Evolutionary conservation across 1,140 invertebrate genomes (phyloP), one percentile per base, ranked within the genome.

Genomic region (Bombus polaris): DNA sequence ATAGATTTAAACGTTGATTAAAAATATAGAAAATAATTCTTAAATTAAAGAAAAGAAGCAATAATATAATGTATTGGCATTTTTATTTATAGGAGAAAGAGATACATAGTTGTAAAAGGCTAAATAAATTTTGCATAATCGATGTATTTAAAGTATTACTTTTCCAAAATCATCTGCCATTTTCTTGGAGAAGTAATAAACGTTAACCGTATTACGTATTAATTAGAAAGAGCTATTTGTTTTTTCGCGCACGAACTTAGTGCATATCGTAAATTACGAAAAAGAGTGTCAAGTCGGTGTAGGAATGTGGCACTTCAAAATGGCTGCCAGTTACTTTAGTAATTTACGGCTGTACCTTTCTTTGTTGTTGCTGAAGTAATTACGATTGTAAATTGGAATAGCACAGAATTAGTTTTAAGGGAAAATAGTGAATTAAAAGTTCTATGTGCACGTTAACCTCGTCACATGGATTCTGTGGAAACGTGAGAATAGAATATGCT

Each of bases 231-330:
- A 73, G 9, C 47, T 53, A 80, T 88, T 83, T 70, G 47, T 83
- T 88, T 88, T 83, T 86, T 72, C 70, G 53, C 68, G 47, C 53
- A 79, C 74, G 37, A 85, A 72, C 78, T 86, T 71, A 44, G 75
- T 88, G 82, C 80, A 86, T 74, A 87, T 89, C 88, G 91, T 91
- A 93, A 94, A 94, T 94, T 93, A 93, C 91, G 93, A 93, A 93
- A 93, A 94, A 93, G 92, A 94, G 93, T 95, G 94, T 94, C 93
- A 94, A 94, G 93, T 94, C 93, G 90, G 92, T 91, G 89, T 91
- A 95, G 94, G 95, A 95, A 95, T 95, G 95, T 95, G 94, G 94
- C 95, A 95, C 94, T 95, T 95, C 95, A 96, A 96, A 95, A 96
- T 96, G 95, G 95, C 95, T 94, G 94, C 95, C 93, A 95, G 94